A percentile compares a stretch with the other conserved stretches of the same genome.
These are phyloP conservation scores for Lysiphlebus fabarum DNA, from an alignment of 1,140 invertebrate genomes.

Conservation along the genomic window DNA sequence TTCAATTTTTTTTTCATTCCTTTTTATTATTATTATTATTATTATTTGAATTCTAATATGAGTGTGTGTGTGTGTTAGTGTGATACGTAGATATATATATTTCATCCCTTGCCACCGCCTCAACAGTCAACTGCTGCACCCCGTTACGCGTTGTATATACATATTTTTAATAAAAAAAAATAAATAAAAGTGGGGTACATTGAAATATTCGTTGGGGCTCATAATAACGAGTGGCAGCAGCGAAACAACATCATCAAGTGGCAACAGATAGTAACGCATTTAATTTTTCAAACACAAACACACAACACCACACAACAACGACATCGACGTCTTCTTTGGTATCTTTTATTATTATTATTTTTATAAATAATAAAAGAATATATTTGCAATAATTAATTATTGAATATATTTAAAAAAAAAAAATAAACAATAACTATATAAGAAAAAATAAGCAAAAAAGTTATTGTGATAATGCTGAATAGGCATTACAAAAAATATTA, in stretches of 20 bases:
- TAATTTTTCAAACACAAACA: not conserved
- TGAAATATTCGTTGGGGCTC: not conserved
- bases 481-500: not conserved
- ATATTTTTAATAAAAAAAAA: too few relatives aligned
- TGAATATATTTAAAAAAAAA: too few relatives aligned
- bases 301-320: conserved; percentile 5
- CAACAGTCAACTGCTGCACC: conserved; percentile 21
- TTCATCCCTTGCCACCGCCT: conserved; percentile 13
- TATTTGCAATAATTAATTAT: too few relatives aligned
- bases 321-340: conserved; percentile 12
- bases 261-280: not conserved
- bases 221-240: conserved; percentile 10
- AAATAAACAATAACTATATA: too few relatives aligned
- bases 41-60: conserved; percentile 7
- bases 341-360: not conserved
- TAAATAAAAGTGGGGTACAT: too few relatives aligned
- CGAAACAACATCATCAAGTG: conserved; percentile 13
- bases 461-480: too few relatives aligned
- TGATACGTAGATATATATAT: conserved; percentile 5
- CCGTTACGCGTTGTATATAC: not conserved
- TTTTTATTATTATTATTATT: conserved; percentile 7
- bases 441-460: too few relatives aligned
- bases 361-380: not conserved
- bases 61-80: conserved; percentile 4
- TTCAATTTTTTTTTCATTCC: not conserved